These are phyloP conservation scores for Herpetotheres cachinnans DNA, from an alignment of 2,113 vertebrate species.

Conservation along the genomic window DNA sequence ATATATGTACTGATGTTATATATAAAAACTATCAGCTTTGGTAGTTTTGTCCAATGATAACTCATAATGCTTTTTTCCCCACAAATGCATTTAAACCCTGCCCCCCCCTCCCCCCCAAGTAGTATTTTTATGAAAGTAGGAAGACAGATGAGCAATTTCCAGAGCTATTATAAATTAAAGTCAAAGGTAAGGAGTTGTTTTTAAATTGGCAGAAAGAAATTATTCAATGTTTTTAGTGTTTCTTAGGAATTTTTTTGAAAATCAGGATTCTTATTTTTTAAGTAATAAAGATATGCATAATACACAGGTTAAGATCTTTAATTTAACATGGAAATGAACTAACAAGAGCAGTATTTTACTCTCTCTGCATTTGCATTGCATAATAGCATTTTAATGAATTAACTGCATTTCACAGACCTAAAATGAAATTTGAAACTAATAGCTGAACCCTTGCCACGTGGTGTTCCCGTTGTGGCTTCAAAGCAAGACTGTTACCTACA, in stretches of 20 bases:
- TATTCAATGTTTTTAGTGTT: not conserved
- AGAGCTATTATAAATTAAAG: not conserved
- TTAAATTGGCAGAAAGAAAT: not conserved
- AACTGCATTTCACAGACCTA: not conserved
- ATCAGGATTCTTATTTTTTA: not conserved
- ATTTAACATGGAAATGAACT: conserved; percentile 7
- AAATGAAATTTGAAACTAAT: conserved; percentile 14
- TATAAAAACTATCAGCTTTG: not conserved
- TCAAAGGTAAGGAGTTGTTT: not conserved
- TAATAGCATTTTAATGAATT: conserved; percentile 48
- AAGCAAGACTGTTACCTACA: not conserved
- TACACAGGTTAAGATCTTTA: not conserved
- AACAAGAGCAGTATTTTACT: not conserved
- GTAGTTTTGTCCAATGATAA: not conserved
- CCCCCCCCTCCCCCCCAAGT: accelerated
- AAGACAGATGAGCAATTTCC: not conserved
- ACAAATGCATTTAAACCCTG: accelerated
- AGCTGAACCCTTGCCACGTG: not conserved
- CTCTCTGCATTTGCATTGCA: not conserved
- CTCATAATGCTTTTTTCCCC: accelerated
- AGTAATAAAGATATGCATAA: not conserved
- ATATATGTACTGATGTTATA: not conserved
- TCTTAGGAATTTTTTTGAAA: not conserved
- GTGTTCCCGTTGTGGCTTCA: not conserved
- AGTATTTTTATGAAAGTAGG: not conserved